Base-by-base conservation (phyloP, 2,797 vertebrate species). In the Denticeps clupeoides region DNA sequence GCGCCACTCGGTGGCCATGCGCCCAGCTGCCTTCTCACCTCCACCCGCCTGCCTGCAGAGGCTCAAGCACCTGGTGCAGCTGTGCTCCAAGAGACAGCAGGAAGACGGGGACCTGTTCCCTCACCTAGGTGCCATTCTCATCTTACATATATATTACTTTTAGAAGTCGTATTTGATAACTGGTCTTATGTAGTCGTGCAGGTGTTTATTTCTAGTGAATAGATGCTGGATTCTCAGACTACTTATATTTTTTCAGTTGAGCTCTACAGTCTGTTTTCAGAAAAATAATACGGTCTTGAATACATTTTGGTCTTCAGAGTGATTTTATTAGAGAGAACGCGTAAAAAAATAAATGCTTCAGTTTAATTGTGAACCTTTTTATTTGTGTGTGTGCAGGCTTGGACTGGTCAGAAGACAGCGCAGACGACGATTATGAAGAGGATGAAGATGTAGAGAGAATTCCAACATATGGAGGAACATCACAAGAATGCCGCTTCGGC, bases 351-450 rank as follows among this genome's bases (percentile, higher is more conserved):
- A n/a, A n/a, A n/a, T n/a, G n/a, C n/a, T n/a, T n/a, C n/a, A n/a
- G n/a, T n/a, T n/a, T n/a, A n/a, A n/a, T 4, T 3, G 35, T 8
- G 3, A 3, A 8, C 16, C 35, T 18, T 9, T 8, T 45, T 43
- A 2, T 12, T 31, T 21, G 19, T 42, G 15, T 55, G 11, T 42
- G 7, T 62, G 19, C 71, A 98, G 95, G 94, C 56, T 68, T 99
- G 79, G 95, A 99, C 75, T 99, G 95, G 95, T 99, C 95, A 55
- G 95, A 99, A 75, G 94, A 97, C 70, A 97, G 95, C 49, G 87
- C 86, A 59, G 90, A 93, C 58, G 89, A 93, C 8, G 75, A 83
- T 19, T 89, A 90, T 45, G 79, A 83, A 46, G 87, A 88, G 40
- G 84, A 90, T 45, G 79, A 83, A 46, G 87, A 88, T 40, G 84